Evolutionary conservation across 1,140 invertebrate species (phyloP), one percentile per base, ranked within the genome.

Genomic region (Cheumatopsyche charites): DNA sequence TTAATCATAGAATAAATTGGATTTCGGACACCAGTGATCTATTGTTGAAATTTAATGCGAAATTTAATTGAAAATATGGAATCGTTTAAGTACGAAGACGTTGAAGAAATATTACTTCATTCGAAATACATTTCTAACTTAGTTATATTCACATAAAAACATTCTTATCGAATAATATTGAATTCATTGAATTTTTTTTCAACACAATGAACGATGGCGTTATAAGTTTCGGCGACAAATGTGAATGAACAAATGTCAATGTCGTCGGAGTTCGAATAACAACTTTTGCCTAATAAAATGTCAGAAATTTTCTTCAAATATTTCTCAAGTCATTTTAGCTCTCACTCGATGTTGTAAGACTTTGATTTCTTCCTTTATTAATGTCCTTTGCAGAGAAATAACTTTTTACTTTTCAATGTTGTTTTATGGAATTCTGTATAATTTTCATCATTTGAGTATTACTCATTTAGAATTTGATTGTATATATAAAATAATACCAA

Each of bases 1-100:
- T 52, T 52, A 52, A 52, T 52, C 47, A 19, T 13, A 52, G 47
- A 52, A 52, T 52, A 52, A 52, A 52, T 52, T 52, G 47, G 47
- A 19, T 52, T 19, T 19, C 15, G 47, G 47, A 17, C 47, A 19
- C 9, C 13, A 17, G 47, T 52, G 47, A 52, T 52, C 47, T 52
- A 52, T 19, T 52, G 1, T 36, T 17, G 13, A 15, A 1, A 15
- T 19, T 52, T 52, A 45, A 52, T 19, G 47, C 47, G 9, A 52
- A 52, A 17, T 52, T 52, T 17, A 52, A 4, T 36, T 36, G 3
- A 36, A 36, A 36, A 36, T 36, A 36, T 36, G 3, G 29, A 4
- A 36, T 36, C 29, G 9, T 36, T 36, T n/a, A n/a, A n/a, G n/a
- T n/a, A n/a, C n/a, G n/a, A n/a, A n/a, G n/a, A n/a, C n/a, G n/a